These are phyloP conservation scores for Eupeodes latifasciatus DNA, from an alignment of 2,888 invertebrate genomes.

Conservation along the genomic window DNA sequence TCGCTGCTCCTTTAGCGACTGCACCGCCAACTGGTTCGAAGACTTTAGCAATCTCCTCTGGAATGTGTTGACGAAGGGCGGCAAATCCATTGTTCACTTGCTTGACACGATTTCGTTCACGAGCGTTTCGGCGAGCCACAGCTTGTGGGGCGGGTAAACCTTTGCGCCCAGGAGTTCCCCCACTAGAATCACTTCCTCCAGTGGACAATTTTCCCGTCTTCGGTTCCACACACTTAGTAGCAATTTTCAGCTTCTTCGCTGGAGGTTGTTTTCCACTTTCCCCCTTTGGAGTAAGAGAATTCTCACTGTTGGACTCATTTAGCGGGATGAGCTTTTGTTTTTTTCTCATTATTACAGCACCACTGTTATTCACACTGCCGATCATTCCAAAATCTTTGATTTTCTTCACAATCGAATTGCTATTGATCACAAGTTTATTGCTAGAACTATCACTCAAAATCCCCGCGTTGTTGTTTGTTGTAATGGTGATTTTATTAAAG, in stretches of 20 bases:
- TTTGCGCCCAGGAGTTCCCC: constrained; percentile 81
- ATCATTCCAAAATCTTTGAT: constrained; percentile 83
- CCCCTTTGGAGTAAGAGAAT: not conserved
- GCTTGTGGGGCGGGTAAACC: constrained; percentile 90
- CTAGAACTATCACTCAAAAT: constrained; percentile 77
- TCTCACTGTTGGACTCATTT: constrained; percentile 75
- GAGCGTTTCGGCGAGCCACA: constrained; percentile 94
- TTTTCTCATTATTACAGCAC: constrained; percentile 73
- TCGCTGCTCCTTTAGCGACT: constrained; percentile 87
- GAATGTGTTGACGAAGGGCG: constrained; percentile 93
- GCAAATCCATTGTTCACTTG: constrained; percentile 97
- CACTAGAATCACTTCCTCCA: constrained; percentile 50
- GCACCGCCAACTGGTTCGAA: constrained; percentile 87
- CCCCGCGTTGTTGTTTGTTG: constrained; percentile 80
- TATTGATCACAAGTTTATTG: constrained; percentile 78
- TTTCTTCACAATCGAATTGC: constrained; percentile 82
- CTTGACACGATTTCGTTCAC: constrained; percentile 96
- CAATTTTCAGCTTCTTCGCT: constrained; percentile 63
- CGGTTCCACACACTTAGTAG: constrained; percentile 35
- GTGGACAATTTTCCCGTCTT: constrained; percentile 21
- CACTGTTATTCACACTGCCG: constrained; percentile 79
- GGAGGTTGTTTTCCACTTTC: constrained; percentile 49
- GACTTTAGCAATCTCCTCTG: constrained; percentile 90
- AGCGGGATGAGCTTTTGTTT: constrained; percentile 65
- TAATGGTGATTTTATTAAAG: constrained; percentile 82